Conservation (phyloP, 2,888 invertebrate species). For the Diarsia mendica region DNA sequence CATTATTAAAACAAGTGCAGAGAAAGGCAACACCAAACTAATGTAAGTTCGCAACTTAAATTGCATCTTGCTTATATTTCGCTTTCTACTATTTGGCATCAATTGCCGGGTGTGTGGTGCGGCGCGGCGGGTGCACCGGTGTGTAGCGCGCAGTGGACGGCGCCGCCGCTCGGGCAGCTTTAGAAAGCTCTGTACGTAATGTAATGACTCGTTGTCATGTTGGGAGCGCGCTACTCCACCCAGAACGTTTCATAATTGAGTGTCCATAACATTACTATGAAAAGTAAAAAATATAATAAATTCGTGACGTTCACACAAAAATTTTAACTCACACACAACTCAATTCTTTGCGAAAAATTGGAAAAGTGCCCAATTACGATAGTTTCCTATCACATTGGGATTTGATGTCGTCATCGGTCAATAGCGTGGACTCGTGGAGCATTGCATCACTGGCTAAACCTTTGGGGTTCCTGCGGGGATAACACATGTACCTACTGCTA, state of each 20-base stretch:
- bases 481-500: background rate
- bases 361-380: conserved; percentile 28
- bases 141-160: conserved; percentile 25
- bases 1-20: conserved; percentile 63
- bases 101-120: conserved; percentile 33
- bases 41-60: conserved; percentile 66
- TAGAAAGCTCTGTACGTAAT: conserved; percentile 63
- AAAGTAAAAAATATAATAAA: background rate
- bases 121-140: background rate
- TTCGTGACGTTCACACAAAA: background rate
- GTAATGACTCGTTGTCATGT: conserved; percentile 57
- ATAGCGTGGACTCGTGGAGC: conserved; percentile 7
- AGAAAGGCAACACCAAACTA: conserved; percentile 70
- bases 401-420: conserved; percentile 13
- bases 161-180: conserved; percentile 29
- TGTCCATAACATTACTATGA: background rate
- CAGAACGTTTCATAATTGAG: no score
- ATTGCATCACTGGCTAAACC: conserved; percentile 19
- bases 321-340: conserved; percentile 22
- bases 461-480: conserved; percentile 19
- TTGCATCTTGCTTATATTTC: conserved; percentile 71
- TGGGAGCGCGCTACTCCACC: conserved; percentile 11
- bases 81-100: conserved; percentile 72
- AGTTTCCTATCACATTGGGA: conserved; percentile 1
- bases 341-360: conserved; percentile 17